A percentile compares a stretch with the other conserved stretches of the same genome.
These are phyloP conservation scores for Stegana nigrithorax DNA, from an alignment of 2,888 invertebrate species.

Conservation along the genomic window DNA sequence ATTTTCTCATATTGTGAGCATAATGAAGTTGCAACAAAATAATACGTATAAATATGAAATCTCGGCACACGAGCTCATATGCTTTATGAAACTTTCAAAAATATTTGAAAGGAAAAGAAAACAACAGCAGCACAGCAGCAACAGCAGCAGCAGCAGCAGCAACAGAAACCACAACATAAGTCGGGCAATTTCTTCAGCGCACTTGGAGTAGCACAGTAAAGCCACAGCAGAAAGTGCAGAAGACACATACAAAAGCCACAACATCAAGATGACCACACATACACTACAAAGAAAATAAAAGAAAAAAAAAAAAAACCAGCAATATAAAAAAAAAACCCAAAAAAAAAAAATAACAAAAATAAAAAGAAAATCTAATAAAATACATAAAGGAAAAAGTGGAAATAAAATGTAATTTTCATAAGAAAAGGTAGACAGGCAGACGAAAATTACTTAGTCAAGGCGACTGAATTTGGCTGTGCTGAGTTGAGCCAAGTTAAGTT, in stretches of 20 bases:
- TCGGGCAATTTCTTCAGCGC: background rate
- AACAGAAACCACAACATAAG: background rate
- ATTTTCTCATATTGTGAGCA: no score
- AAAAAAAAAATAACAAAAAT: background rate
- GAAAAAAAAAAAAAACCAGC: no score
- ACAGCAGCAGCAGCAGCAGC: background rate
- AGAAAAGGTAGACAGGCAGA: background rate
- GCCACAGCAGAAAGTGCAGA: background rate
- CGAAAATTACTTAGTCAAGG: no score
- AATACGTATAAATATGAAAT: no score
- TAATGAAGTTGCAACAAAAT: no score
- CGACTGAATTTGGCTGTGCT: constrained; percentile 10
- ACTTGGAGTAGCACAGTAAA: background rate
- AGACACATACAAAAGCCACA: background rate
- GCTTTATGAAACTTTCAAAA: background rate
- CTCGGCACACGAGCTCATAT: no score
- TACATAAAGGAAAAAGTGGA: background rate
- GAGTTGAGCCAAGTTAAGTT: background rate
- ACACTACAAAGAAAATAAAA: background rate
- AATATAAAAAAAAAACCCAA: no score
- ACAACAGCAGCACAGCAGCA: background rate
- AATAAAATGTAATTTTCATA: constrained; percentile 14
- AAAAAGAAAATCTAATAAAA: background rate
- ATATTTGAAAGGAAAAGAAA: no score
- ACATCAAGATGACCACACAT: background rate